These are phyloP conservation scores for Catocala sponsa DNA, from an alignment of 2,888 invertebrate species.

Conservation along the genomic window DNA sequence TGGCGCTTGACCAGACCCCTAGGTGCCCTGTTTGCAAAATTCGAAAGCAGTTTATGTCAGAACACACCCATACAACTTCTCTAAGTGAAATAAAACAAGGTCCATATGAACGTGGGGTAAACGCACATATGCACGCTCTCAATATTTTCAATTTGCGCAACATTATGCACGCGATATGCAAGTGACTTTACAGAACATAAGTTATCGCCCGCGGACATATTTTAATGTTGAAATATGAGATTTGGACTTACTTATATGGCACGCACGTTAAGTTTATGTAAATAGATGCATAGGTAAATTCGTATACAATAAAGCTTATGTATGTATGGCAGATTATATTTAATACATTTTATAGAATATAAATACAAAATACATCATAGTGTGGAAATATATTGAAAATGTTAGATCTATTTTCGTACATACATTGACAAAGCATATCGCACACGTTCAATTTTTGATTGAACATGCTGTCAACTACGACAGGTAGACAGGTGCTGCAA, in stretches of 20 bases:
- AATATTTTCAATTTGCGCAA: slow-evolving; percentile 40
- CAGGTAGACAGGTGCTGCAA: too few relatives aligned
- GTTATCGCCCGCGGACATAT: slow-evolving; percentile 36
- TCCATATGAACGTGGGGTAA: background rate
- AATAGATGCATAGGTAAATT: background rate
- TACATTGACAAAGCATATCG: too few relatives aligned
- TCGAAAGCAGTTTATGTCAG: too few relatives aligned
- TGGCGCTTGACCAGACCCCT: background rate
- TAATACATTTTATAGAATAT: background rate
- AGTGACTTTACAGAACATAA: slow-evolving; percentile 35
- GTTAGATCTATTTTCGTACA: too few relatives aligned
- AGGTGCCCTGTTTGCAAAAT: background rate
- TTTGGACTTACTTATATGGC: slow-evolving; percentile 3
- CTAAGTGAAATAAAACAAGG: background rate
- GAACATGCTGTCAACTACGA: too few relatives aligned
- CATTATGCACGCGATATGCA: slow-evolving; percentile 38
- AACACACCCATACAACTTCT: too few relatives aligned
- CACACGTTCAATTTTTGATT: too few relatives aligned
- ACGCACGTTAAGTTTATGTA: background rate
- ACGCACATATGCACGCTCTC: slow-evolving; percentile 16
- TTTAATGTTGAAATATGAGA: slow-evolving; percentile 36
- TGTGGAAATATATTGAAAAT: too few relatives aligned
- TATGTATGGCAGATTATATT: background rate
- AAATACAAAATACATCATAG: too few relatives aligned
- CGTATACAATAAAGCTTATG: too few relatives aligned